Conservation (phyloP, 2,113 vertebrate genomes). For the Callorhinus ursinus region DNA sequence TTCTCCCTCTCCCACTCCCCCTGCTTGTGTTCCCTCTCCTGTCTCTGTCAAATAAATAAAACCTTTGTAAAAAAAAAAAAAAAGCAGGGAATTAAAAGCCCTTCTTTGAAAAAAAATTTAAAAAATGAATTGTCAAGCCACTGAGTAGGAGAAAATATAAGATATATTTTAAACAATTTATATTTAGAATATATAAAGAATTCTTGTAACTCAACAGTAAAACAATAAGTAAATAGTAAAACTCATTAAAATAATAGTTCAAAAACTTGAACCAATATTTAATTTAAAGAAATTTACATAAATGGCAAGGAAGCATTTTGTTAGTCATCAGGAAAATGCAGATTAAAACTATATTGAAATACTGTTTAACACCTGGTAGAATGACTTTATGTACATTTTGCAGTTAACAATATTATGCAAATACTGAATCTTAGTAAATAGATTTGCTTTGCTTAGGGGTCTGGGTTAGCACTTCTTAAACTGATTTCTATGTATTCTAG, state of each 20-base stretch:
- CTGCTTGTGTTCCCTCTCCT: no score
- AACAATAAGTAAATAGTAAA: background rate
- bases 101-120: no score
- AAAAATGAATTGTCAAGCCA: background rate
- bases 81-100: no score
- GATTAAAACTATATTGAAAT: background rate
- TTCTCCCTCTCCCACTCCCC: no score
- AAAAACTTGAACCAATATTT: conserved; percentile 1
- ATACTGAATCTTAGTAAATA: background rate
- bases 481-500: background rate
- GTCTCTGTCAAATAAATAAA: no score
- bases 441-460: background rate
- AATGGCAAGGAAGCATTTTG: background rate
- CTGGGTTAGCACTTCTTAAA: background rate
- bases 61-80: no score
- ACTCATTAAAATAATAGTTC: background rate
- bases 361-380: background rate
- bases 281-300: background rate
- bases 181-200: background rate
- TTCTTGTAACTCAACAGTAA: background rate
- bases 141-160: background rate
- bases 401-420: background rate
- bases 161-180: background rate
- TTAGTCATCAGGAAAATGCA: background rate
- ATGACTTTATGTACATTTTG: background rate